Evolutionary conservation across 1,140 invertebrate species (phyloP), one percentile per base, ranked within the genome.

Genomic region (Octopus sinensis): DNA sequence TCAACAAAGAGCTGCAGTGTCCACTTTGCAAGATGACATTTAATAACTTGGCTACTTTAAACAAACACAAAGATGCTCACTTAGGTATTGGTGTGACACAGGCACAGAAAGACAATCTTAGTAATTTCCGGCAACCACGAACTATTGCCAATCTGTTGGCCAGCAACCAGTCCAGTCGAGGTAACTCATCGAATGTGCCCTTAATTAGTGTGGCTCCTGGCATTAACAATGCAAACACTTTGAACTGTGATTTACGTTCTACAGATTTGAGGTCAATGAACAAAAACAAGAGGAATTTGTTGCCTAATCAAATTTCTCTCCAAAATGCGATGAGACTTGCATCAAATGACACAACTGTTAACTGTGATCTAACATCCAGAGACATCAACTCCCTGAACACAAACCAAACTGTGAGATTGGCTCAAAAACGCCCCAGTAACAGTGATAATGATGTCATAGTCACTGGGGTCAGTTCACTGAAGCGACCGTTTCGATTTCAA

Each of bases 11-110:
- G 30, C 68, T 73, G 68, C 17, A 73, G 30, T 73, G 68, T 23
- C 68, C 68, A n/a, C 68, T 73, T 13, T 73, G 68, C 68, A 73
- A 73, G 68, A 73, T n/a, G 68, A 13, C 17, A 17, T 73, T 73
- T 23, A 13, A 9, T 6, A 23, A 73, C 5, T 13, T 73, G 30
- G 68, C 17, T 5, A 73, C 68, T 17, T 23, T 73, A 12, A 73
- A 73, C 13, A 73, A 73, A 73, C 68, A 73, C 68, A 73, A 73
- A 13, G 68, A 73, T 73, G 68, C 68, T 73, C 68, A 73, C 68
- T 13, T 73, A 23, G 68, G 68, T 23, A 7, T 73, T 23, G 13
- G 9, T 23, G 30, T 73, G 68, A 73, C 17, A 5, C 17, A 73
- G 7, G 56, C 56, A 62, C 9, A 9, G 9, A 62, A 62, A 9